These are phyloP conservation scores for Alligator sinensis DNA, from an alignment of 2,113 vertebrate genomes.

Conservation along the genomic window DNA sequence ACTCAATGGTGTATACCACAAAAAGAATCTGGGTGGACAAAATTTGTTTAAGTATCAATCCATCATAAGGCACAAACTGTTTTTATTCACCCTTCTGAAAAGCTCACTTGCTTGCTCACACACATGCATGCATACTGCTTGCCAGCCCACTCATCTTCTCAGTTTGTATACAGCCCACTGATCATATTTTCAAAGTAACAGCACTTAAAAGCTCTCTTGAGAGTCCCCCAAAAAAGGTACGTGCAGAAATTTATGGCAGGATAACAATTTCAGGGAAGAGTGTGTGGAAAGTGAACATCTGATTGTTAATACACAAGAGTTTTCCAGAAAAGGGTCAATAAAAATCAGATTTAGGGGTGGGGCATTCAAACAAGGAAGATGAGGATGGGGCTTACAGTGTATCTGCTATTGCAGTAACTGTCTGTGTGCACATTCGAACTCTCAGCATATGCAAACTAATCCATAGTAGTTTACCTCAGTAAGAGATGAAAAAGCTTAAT, in stretches of 20 bases:
- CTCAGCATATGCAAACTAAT: too few relatives aligned
- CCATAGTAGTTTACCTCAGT: too few relatives aligned
- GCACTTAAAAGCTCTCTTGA: too few relatives aligned
- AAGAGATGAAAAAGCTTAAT: too few relatives aligned
- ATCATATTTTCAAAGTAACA: background rate
- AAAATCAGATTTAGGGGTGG: background rate
- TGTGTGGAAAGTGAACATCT: background rate
- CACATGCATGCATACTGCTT: too few relatives aligned
- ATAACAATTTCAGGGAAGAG: background rate
- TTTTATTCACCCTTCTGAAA: background rate
- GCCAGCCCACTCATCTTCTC: too few relatives aligned
- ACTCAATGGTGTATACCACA: background rate
- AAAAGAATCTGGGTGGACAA: fast-evolving
- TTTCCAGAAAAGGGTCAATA: background rate
- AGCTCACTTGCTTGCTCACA: too few relatives aligned
- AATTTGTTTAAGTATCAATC: fast-evolving
- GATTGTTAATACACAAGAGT: background rate
- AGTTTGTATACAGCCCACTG: background rate
- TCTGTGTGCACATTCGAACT: too few relatives aligned
- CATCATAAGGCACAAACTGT: background rate
- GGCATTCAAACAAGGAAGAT: too few relatives aligned
- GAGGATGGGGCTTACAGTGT: too few relatives aligned
- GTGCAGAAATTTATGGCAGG: background rate
- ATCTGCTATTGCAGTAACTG: too few relatives aligned
- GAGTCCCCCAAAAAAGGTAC: background rate